These are phyloP conservation scores for Habrosyne pyritoides DNA, from an alignment of 2,888 invertebrate genomes.

Conservation along the genomic window DNA sequence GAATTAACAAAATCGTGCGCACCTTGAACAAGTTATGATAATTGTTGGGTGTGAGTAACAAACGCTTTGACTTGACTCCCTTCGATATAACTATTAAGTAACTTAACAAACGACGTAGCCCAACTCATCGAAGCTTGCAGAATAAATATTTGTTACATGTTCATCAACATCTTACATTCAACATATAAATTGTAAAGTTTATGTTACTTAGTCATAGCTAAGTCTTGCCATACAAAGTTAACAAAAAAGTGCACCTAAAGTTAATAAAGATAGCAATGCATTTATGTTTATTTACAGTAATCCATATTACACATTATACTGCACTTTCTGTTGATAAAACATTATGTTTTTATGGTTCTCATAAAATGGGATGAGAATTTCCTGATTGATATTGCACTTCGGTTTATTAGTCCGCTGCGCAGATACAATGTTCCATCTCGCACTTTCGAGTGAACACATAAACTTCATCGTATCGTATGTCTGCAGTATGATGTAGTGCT, in stretches of 20 bases:
- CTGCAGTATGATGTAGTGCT: not conserved
- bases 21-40: conserved; percentile 36
- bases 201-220: not conserved
- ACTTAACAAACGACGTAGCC: not conserved
- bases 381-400: conserved; percentile 62
- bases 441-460: conserved; percentile 11
- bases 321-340: conserved; percentile 43
- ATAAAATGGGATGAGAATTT: conserved; percentile 58
- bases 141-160: conserved; percentile 1
- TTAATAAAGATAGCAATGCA: too few relatives aligned
- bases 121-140: conserved; percentile 2
- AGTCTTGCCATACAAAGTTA: too few relatives aligned
- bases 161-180: not conserved
- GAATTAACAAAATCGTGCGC: conserved; percentile 53
- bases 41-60: conserved; percentile 29
- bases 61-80: conserved; percentile 5
- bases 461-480: conserved; percentile 6
- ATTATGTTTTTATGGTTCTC: conserved; percentile 52
- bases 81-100: conserved; percentile 4
- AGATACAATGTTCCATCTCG: conserved; percentile 47
- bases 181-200: not conserved
- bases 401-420: conserved; percentile 49
- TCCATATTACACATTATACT: conserved; percentile 31
- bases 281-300: conserved; percentile 33
- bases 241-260: too few relatives aligned